Evolutionary conservation across 2,797 vertebrate genomes (phyloP), one percentile per base, ranked within the genome.

Genomic region (Xiphorhynchus erythropygius): DNA sequence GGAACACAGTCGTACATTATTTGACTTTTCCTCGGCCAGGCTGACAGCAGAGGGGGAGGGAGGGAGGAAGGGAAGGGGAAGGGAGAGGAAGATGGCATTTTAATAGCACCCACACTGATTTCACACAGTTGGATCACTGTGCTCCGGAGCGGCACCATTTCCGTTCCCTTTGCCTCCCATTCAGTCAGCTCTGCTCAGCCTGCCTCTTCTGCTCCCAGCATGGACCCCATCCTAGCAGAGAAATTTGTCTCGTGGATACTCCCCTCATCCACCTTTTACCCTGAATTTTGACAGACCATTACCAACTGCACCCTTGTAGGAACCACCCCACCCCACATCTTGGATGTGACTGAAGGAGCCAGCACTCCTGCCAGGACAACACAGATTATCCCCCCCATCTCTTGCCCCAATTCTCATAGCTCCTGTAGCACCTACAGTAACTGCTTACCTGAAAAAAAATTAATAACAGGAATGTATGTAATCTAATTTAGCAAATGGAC

Each of bases 1-100:
- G 94, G 96, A 97, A 98, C 91, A 98, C 96, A 98, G 95, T 90
- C 70, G 85, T 98, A 97, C 60, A 77, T 98, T 97, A 98, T 97
- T 97, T 97, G 93, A 97, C 94, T 96, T 96, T 96, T 97, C 92
- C 94, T 94, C 81, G 2, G 93, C 87, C 96, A 96, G 96, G 96
- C 96, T 97, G 97, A 96, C 96, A 96, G 91, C 84, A 56, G 87
- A 96, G 74, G 35, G 90, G 90, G 90, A 86, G 94, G 75, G 87
- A 84, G 82, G 87, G 86, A 92, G 95, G 85, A 91, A 95, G 95
- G 86, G 57, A 92, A 88, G 77, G 46, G 75, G 84, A 92, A 93
- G 74, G 93, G 84, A 95, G 94, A 92, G 70, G 85, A 95, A 95
- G 96, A 97, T 96, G 95, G 96, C 95, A 95, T 97, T 97, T 97